Base-by-base conservation (phyloP, 2,888 invertebrate species). In the Acrobasis consociella region DNA sequence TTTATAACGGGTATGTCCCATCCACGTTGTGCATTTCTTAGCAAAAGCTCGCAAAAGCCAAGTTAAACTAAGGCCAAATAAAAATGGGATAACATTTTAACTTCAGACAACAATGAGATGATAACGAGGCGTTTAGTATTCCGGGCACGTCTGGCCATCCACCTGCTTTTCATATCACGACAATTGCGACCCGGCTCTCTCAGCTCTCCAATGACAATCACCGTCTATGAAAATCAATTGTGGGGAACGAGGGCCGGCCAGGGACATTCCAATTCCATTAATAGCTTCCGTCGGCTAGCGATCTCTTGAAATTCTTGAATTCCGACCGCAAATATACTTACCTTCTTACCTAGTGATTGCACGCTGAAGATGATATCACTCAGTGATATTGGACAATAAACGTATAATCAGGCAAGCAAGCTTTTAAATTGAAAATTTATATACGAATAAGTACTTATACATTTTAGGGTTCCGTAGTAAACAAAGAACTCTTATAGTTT, bases 131-230 rank as follows among this genome's bases (percentile, higher is more conserved):
- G 78, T 82, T 90, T 87, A 88, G 85, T 89, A 90, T 91, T 89
- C 89, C 69, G 80, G 80, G 71, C 87, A 83, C 86, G 86, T 69
- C 74, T 78, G 81, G 80, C 88, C 86, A 87, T 90, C 89, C 87
- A 89, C 90, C 90, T 89, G 90, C 88, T 90, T 89, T 89, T 90
- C 89, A 89, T 90, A 89, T 89, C 88, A 89, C 87, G 89, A 87
- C 89, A 85, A 89, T 90, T 89, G 87, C 83, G 85, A 82, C 87
- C 88, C 85, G 76, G 85, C 84, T 85, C 81, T 39, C 56, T 82
- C 83, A 81, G 78, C 82, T 85, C 86, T 83, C 83, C 74, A 88
- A 89, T 88, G 84, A 86, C 85, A 88, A 90, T 88, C 86, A 85
- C 81, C 85, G 83, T 83, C 86, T 85, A 89, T 87, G 87, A 89